Conservation (phyloP, 2,888 invertebrate genomes). For the Branchipolynoe longqiensis region DNA sequence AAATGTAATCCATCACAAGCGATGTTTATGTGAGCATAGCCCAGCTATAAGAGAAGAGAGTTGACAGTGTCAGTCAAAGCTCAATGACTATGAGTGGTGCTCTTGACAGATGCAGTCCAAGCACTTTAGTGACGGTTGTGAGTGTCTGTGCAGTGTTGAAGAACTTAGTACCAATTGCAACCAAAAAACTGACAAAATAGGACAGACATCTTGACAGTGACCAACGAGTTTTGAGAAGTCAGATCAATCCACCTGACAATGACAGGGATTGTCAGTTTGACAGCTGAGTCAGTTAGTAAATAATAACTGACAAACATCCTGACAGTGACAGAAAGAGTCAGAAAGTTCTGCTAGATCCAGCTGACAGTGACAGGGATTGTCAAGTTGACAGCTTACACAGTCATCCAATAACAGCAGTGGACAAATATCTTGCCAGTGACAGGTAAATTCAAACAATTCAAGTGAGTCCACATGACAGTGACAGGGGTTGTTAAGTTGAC, state of each 20-base stretch:
- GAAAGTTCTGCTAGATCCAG: neutral
- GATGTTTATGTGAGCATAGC: constrained; percentile 36
- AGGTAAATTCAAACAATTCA: neutral
- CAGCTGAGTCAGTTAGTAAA: constrained; percentile 9
- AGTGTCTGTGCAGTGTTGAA: constrained; percentile 15
- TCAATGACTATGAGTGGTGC: neutral
- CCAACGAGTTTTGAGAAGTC: neutral
- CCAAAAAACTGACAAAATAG: neutral
- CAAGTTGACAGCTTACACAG: constrained; percentile 10
- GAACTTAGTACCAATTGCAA: neutral
- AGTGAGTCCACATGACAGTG: constrained; percentile 25
- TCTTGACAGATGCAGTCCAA: neutral
- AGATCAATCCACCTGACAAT: constrained; percentile 14
- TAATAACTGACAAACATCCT: constrained; percentile 15
- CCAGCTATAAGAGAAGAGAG: neutral
- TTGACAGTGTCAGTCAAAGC: constrained; percentile 17
- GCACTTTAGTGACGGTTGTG: neutral
- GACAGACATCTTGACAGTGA: constrained; percentile 2
- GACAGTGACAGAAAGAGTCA: constrained; percentile 25
- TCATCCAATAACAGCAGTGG: neutral
- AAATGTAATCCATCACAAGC: neutral
- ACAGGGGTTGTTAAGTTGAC: neutral
- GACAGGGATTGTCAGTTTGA: neutral
- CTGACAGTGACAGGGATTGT: constrained; percentile 5
- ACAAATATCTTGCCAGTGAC: constrained; percentile 41